Base-by-base conservation (phyloP, 2,797 vertebrate species). In the Mallotus villosus region DNA sequence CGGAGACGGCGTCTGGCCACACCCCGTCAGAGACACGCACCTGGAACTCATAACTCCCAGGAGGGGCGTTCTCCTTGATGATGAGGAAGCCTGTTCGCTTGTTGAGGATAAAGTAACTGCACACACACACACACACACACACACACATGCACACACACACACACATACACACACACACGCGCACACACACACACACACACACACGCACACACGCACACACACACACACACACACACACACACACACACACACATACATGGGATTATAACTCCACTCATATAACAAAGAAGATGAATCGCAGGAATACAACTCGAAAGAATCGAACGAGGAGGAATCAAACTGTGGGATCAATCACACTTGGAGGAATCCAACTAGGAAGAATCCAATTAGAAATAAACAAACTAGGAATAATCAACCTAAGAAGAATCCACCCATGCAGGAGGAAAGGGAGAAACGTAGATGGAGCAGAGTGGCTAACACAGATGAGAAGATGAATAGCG, bases 1-100 rank as follows among this genome's bases (percentile, higher is more conserved):
- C 89, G 70, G 94, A 96, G 67, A 94, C 34, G 5, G 90, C 93
- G 58, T 97, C 96, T 5, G 94, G 94, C 95, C 96, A 97, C 67
- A 96, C 80, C n/a, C 92, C 95, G 78, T 97, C 96, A 2, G 95
- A 94, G 76, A 97, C 95, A 21, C 92, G 92, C 53, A 97, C 90
- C 87, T 92, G 92, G 80, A 97, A 93, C 72, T 93, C 90, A 74
- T 96, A 95, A 72, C 76, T 89, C 67, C 94, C 95, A 0, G 92
- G 87, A 11, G 93, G 92, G 58, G 94, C 74, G 11, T 92, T 93
- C 84, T 95, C 94, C 86, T 95, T 93, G 87, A 97, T 95, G 82
- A 95, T 90, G 68, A 97, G 85, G 75, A 94, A 94, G 25, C 96
- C 96, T 0, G 94, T 96, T 72, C 92, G 90, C 83, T 93, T 94